phyloP scores from a whole-genome alignment of 1,140 invertebrate genomes.

The Frieseomelitta varia region DNA sequence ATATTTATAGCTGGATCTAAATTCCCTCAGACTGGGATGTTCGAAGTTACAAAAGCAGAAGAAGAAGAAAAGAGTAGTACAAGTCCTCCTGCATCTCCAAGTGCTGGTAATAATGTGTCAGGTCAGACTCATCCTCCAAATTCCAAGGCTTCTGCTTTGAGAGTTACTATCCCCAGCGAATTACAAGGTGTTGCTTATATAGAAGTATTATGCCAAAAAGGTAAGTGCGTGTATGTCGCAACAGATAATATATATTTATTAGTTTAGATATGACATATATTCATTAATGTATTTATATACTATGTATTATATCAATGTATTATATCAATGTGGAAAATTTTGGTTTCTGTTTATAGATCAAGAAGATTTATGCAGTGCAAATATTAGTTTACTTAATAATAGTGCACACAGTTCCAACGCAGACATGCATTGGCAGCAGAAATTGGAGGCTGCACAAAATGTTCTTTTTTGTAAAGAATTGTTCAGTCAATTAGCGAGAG shows the following conservation, averaged over 20 bases:
- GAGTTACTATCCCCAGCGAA: slow-evolving; percentile 96
- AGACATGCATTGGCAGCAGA: slow-evolving; percentile 96
- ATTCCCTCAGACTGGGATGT: slow-evolving; percentile 95
- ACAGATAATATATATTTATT: not conserved
- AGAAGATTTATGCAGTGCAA: slow-evolving; percentile 91
- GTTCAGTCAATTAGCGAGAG: slow-evolving; percentile 96
- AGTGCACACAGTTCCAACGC: slow-evolving; percentile 87
- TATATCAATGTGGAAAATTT: not conserved
- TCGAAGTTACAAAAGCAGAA: slow-evolving; percentile 97
- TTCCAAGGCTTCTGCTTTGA: slow-evolving; percentile 89
- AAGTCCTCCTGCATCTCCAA: slow-evolving; percentile 83
- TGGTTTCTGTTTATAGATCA: slow-evolving; percentile 84
- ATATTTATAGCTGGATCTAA: slow-evolving; percentile 89
- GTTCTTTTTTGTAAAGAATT: slow-evolving; percentile 98
- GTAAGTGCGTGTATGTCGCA: slow-evolving; percentile 82
- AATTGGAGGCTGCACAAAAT: slow-evolving; percentile 97
- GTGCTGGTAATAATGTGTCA: slow-evolving; percentile 60
- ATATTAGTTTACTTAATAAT: slow-evolving; percentile 88
- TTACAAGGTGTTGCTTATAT: slow-evolving; percentile 98
- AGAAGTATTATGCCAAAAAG: slow-evolving; percentile 96
- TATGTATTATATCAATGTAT: not conserved
- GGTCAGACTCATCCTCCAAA: slow-evolving; percentile 67
- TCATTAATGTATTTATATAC: not conserved
- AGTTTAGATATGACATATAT: not conserved
- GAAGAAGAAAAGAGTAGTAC: slow-evolving; percentile 85